Conservation (phyloP, 2,797 vertebrate genomes). For the Natrix natrix region DNA sequence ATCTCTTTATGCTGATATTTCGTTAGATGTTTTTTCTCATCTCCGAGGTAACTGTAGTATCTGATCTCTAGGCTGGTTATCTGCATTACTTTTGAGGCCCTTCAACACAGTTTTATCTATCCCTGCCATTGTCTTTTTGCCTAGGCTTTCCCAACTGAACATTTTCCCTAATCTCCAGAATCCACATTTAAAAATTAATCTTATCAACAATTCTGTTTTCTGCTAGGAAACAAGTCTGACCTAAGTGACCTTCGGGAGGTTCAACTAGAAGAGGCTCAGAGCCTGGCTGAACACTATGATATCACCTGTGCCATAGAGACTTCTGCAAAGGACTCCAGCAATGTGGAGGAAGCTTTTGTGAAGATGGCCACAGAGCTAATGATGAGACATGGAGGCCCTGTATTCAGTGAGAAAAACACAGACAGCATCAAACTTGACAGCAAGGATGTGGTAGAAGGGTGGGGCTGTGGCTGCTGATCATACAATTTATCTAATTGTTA, state of each 20-base stretch:
- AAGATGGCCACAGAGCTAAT: conserved; percentile 84
- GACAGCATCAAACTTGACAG: conserved; percentile 86
- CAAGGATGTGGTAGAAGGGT: conserved; percentile 78
- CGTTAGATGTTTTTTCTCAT: conserved; percentile 21
- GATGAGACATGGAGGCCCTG: conserved; percentile 80
- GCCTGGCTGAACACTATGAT: conserved; percentile 77
- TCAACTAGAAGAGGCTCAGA: conserved; percentile 76
- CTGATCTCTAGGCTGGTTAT: conserved; percentile 1
- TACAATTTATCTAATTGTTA: conserved; percentile 36
- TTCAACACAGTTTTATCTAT: background rate
- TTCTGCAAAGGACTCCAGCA: conserved; percentile 84
- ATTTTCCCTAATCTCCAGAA: background rate
- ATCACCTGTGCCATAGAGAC: conserved; percentile 83
- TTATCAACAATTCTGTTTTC: conserved; percentile 26
- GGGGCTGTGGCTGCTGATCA: conserved; percentile 83
- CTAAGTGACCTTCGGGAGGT: conserved; percentile 79
- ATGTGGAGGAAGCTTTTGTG: conserved; percentile 85
- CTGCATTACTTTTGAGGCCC: background rate
- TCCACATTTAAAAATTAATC: background rate
- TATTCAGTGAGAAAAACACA: conserved; percentile 79
- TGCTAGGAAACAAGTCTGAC: conserved; percentile 84
- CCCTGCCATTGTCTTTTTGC: background rate
- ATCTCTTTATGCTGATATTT: conserved; percentile 11
- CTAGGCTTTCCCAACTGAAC: background rate
- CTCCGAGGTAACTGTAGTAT: background rate